phyloP scores from a whole-genome alignment of 2,797 vertebrate species.

The Heteromormyrus szaboi region DNA sequence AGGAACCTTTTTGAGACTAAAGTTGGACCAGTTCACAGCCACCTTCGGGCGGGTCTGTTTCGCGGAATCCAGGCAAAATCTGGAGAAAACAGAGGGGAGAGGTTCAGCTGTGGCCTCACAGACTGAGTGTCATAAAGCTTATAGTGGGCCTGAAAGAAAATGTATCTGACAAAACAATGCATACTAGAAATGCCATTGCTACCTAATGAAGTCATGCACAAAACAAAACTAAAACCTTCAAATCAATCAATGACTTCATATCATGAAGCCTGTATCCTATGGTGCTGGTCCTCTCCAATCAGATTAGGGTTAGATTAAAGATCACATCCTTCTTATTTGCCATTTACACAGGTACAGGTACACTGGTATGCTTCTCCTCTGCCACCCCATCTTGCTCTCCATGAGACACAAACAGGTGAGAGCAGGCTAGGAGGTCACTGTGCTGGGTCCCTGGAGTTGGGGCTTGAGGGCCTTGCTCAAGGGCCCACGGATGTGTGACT shows the following conservation, averaged over 20 bases:
- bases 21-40: slow-evolving; percentile 99
- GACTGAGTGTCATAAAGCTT: background rate
- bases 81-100: slow-evolving; percentile 37
- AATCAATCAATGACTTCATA: background rate
- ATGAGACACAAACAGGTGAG: background rate
- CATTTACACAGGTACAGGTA: background rate
- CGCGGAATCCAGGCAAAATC: slow-evolving; percentile 97
- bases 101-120: background rate
- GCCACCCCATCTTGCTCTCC: background rate
- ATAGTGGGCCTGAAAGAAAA: background rate
- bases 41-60: slow-evolving; percentile 98
- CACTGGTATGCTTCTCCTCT: background rate
- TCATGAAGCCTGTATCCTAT: background rate
- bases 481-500: background rate
- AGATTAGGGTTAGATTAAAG: background rate
- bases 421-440: background rate
- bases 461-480: background rate
- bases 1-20: slow-evolving; percentile 97
- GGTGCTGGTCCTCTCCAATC: background rate
- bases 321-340: background rate
- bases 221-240: background rate
- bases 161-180: background rate
- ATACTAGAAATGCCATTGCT: background rate
- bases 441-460: background rate
- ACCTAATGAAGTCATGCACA: background rate